Percentiles rank a stretch among this genome's conserved stretches.
phyloP scores from a whole-genome alignment of 2,113 vertebrate species.

The Urocolius indicus region DNA sequence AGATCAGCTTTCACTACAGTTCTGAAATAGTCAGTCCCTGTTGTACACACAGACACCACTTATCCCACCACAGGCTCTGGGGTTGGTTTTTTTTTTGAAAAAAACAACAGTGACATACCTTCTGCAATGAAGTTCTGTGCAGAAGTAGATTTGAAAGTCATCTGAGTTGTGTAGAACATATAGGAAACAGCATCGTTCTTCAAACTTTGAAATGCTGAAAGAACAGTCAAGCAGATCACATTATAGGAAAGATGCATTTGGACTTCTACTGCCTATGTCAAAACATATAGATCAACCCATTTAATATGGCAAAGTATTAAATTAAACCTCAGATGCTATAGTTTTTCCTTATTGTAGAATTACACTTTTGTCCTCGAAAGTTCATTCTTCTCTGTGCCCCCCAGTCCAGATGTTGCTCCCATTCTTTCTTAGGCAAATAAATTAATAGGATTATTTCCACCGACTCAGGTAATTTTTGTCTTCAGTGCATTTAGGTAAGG shows the following conservation, averaged over 20 bases:
- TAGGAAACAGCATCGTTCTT: slow-evolving; percentile 95
- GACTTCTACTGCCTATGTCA: background rate
- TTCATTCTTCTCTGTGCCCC: background rate
- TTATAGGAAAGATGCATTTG: background rate
- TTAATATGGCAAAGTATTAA: background rate
- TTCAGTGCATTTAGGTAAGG: background rate
- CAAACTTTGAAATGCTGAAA: slow-evolving; percentile 96
- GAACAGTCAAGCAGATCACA: slow-evolving; percentile 4
- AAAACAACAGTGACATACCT: slow-evolving; percentile 77
- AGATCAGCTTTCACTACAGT: background rate
- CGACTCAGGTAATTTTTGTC: background rate
- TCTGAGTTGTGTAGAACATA: slow-evolving; percentile 97
- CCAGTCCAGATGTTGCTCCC: background rate
- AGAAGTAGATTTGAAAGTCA: slow-evolving; percentile 99
- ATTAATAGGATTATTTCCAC: background rate
- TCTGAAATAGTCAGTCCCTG: background rate
- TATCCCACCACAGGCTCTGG: background rate
- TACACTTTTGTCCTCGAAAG: background rate
- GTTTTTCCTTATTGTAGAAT: background rate
- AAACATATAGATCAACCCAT: background rate
- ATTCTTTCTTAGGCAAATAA: background rate
- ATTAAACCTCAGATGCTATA: background rate
- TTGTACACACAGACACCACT: background rate
- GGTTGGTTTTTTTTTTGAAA: background rate
- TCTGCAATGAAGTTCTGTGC: slow-evolving; percentile 96